Base-by-base conservation (phyloP, 2,888 invertebrate genomes). In the Myathropa florea region DNA sequence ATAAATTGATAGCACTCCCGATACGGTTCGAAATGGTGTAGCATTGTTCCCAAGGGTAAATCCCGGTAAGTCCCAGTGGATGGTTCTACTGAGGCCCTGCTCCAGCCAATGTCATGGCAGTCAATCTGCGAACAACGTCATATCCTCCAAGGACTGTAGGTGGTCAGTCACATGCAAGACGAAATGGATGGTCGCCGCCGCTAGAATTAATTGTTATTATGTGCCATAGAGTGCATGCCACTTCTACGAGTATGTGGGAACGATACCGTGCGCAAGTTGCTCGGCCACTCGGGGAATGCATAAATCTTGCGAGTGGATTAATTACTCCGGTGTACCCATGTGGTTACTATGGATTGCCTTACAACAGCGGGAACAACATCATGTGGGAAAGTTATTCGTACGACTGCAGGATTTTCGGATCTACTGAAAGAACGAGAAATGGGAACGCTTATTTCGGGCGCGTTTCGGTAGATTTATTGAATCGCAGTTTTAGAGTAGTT, bases 1-100 rank as follows among this genome's bases (percentile, higher is more conserved):
- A 85, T 77, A 82, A 82, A 85, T 85, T 85, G 82, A 85, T 85
- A 81, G 53, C 63, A 81, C 85, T 68, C 85, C 76, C 24, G 18
- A 68, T 82, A 73, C 77, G 77, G 85, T 18, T n/a, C 30, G 36
- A 70, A 30, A 55, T 30, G 72, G 70, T 28, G 36, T 36, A 65
- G 64, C 61, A 88, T 82, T 67, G 79, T 79, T 88, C 78, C 82
- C 88, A 80, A 77, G 70, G 67, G 83, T 46, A 7, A 73, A 72
- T 53, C 60, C 24, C 21, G 72, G 59, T 64, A 28, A 57, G 75
- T 75, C 80, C 85, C 85, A 77, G 73, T 77, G 82, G 85, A 77
- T 18, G 39, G 30, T 68, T 70, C 64, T 14, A 63, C 28, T 53
- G 4, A 33, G 33, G 30, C 46, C 57, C 53, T 28, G 72, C 61